Evolutionary conservation across 2,888 invertebrate genomes (phyloP).

Genomic region (Boloria selene): DNA sequence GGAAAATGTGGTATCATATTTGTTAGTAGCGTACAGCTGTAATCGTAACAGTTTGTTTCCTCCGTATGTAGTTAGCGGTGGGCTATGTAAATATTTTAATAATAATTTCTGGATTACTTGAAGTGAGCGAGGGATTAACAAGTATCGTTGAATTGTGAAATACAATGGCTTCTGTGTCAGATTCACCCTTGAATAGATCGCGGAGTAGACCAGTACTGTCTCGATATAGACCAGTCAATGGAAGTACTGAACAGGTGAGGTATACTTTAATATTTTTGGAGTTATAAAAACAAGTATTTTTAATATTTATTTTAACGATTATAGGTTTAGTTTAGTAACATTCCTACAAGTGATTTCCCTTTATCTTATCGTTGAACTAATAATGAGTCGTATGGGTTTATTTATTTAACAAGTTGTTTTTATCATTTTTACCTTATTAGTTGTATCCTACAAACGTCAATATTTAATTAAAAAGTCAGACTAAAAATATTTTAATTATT

Average conservation of each 20-base stretch:
- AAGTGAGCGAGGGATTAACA: constrained; percentile 29
- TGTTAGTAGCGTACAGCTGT: constrained; percentile 63
- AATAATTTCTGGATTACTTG: constrained; percentile 28
- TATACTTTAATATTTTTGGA: neutral
- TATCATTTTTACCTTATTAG: constrained; percentile 33
- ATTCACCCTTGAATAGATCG: constrained; percentile 66
- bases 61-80: constrained; percentile 62
- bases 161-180: constrained; percentile 69
- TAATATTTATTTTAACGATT: constrained; percentile 11
- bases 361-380: constrained; percentile 51
- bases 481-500: no score
- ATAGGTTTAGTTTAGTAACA: constrained; percentile 5
- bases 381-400: constrained; percentile 44
- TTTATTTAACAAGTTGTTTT: constrained; percentile 30
- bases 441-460: constrained; percentile 27
- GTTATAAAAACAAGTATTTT: neutral
- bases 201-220: constrained; percentile 72
- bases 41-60: constrained; percentile 75
- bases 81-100: constrained; percentile 42
- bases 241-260: constrained; percentile 65
- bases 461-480: neutral
- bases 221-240: constrained; percentile 65
- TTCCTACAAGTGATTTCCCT: constrained; percentile 19
- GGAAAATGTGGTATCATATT: constrained; percentile 77
- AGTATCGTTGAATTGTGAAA: constrained; percentile 34